Conservation (phyloP, 2,113 vertebrate species). For the Macrotis lagotis region DNA sequence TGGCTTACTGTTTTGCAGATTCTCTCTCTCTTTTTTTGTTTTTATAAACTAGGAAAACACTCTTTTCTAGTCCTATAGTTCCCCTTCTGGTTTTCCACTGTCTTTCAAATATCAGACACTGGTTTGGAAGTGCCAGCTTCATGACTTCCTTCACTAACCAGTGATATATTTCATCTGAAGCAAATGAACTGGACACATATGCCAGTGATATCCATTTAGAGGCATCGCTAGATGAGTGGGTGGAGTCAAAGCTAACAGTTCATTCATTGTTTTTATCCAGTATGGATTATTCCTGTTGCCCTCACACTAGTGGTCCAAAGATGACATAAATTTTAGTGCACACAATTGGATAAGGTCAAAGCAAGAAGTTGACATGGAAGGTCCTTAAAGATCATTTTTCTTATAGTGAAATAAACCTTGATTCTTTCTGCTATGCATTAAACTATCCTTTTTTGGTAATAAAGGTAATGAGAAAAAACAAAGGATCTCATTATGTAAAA, state of each 20-base stretch:
- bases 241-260: neutral
- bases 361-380: neutral
- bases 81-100: neutral
- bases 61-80: neutral
- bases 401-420: neutral
- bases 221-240: neutral
- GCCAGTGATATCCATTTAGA: neutral
- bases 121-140: neutral
- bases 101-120: neutral
- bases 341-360: neutral
- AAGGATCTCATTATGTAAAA: neutral
- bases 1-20: neutral
- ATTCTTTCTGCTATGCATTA: neutral
- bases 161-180: neutral
- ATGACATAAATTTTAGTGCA: neutral
- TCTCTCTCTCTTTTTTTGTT: neutral
- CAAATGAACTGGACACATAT: neutral
- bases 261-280: neutral
- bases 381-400: neutral
- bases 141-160: neutral
- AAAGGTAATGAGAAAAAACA: neutral
- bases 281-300: neutral
- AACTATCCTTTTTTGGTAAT: neutral
- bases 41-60: neutral
- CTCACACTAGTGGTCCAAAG: neutral